Evolutionary conservation across 92 coral and sea anemone genomes (phyloP).

Genomic region (Plumapathes pennacea): DNA sequence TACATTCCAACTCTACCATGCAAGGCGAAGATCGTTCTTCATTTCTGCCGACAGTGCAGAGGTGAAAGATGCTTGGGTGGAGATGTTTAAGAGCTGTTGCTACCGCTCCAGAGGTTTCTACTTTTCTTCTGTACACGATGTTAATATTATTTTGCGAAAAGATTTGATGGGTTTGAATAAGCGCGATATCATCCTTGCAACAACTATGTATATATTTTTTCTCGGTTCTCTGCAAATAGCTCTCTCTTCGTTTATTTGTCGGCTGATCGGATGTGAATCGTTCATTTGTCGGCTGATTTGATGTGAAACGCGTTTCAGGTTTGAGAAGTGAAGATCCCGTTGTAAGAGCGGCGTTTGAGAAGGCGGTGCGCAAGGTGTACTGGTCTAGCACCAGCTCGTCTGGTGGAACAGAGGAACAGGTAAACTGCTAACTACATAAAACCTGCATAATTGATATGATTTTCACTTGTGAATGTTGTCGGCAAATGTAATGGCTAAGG

Average conservation of each 20-base stretch:
- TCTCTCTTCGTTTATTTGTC: neutral
- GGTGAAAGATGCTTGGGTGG: conserved; percentile 84
- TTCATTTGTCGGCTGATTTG: too few species aligned
- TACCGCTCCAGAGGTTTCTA: conserved; percentile 44
- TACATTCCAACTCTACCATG: conserved; percentile 81
- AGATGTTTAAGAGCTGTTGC: conserved; percentile 77
- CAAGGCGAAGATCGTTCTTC: conserved; percentile 74
- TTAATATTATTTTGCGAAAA: too few species aligned
- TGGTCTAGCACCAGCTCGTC: conserved; percentile 19
- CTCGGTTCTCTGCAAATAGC: neutral
- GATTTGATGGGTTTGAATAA: too few species aligned
- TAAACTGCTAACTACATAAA: neutral
- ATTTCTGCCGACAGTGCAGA: conserved; percentile 86
- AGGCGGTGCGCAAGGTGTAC: conserved; percentile 54
- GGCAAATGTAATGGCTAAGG: too few species aligned
- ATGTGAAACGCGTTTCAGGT: conserved; percentile 49
- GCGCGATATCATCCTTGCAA: too few species aligned
- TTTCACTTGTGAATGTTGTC: too few species aligned
- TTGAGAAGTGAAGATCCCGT: conserved; percentile 84
- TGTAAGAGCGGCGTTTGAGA: conserved; percentile 71
- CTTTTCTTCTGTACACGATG: too few species aligned
- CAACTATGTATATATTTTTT: too few species aligned
- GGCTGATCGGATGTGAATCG: too few species aligned
- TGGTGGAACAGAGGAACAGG: conserved; percentile 96
- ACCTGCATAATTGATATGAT: too few species aligned